Evolutionary conservation across 2,113 vertebrate genomes (phyloP).

Genomic region (Calidris pugnax): DNA sequence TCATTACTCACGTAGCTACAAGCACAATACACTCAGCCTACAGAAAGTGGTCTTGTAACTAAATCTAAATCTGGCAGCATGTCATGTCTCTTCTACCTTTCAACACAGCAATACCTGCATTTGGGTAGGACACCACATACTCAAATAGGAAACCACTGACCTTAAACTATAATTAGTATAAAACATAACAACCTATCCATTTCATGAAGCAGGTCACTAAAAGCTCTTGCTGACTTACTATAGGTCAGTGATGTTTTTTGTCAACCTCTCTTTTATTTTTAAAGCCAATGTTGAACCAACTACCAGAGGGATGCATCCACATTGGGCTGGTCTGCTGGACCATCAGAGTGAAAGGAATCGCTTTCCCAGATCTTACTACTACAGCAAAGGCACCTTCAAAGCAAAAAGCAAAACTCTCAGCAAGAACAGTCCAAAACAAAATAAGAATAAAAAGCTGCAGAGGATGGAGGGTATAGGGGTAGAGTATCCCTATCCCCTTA

Average conservation of each 20-base stretch:
- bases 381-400: neutral
- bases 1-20: neutral
- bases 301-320: neutral
- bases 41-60: neutral
- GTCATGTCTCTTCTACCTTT: neutral
- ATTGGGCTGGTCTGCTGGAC: neutral
- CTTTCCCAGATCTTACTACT: neutral
- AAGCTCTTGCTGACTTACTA: neutral
- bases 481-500: neutral
- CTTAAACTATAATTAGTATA: neutral
- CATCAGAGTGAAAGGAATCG: neutral
- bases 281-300: neutral
- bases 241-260: neutral
- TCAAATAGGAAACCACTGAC: neutral
- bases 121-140: neutral
- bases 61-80: neutral
- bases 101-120: neutral
- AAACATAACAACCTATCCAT: neutral
- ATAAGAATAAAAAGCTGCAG: neutral
- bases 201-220: neutral
- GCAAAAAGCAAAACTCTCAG: neutral
- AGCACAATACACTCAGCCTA: neutral
- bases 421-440: neutral
- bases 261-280: neutral
- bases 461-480: accelerated